Evolutionary conservation across 2,113 vertebrate genomes (phyloP), one percentile per base, ranked within the genome.

Genomic region (Oryzias celebensis): DNA sequence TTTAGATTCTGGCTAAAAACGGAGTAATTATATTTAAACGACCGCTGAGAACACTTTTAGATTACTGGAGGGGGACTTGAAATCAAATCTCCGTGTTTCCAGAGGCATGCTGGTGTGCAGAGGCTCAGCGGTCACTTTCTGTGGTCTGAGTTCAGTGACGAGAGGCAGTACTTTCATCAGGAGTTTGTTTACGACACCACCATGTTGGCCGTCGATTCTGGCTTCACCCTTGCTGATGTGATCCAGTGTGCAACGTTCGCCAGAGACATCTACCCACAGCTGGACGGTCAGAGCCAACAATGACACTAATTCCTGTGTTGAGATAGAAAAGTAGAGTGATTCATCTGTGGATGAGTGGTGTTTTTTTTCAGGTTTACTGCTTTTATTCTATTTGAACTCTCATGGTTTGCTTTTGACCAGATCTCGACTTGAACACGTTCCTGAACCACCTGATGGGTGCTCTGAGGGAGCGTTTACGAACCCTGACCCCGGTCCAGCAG

Each of bases 151-250:
- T 86, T 85, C 73, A 31, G 42, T 0, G 85, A 84, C 1, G 53
- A 82, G 1, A 80, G 50, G 0, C 73, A 26, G 7, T 0, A 22
- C 52, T 79, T 87, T 62, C 86, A 87, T 53, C 88, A 90, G 57
- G 77, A 87, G 52, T 91, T 91, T 57, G 87, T 88, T 4, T 86
- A 83, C 3, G 86, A 88, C 14, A 26, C 49, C 1, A 59, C 75
- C 5, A 67, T 82, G 81, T 85, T 81, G 0, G 72, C 82, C 0
- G 42, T 55, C 0, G 51, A 46, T 49, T 26, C 67, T 7, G 88
- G 87, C 53, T 68, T 90, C 64, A 28, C 81, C 16, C 85, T 87
- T 86, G 14, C 62, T 4, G 5, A 74, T 7, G 82, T 89, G 8
- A 81, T 57, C 61, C 71, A 23, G 45, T 68, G 81, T 14, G 87